A percentile compares a stretch with the other conserved stretches of the same genome.
These are phyloP conservation scores for Xyrichtys novacula DNA, from an alignment of 2,797 vertebrate species.

Conservation along the genomic window DNA sequence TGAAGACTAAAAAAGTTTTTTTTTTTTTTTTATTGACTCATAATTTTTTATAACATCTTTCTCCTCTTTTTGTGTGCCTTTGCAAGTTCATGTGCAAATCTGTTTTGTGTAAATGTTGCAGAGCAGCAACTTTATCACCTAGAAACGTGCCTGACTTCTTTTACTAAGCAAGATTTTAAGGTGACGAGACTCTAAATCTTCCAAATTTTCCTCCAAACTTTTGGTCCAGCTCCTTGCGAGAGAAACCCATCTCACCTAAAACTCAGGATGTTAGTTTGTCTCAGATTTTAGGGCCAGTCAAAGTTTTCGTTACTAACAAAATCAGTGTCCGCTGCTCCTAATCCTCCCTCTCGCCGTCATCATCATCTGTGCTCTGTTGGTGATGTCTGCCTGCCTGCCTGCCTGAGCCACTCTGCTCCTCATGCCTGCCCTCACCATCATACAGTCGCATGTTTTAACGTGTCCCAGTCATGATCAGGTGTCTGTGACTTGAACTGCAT, in stretches of 20 bases:
- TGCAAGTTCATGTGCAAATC: no score
- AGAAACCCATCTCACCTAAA: not conserved
- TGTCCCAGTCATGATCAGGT: constrained; percentile 7
- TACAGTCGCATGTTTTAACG: constrained; percentile 59
- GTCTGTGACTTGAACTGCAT: constrained; percentile 9
- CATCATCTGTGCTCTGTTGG: constrained; percentile 75
- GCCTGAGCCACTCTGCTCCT: constrained; percentile 88
- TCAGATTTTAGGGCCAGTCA: constrained; percentile 8
- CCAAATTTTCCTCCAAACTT: not conserved
- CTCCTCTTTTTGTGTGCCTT: no score
- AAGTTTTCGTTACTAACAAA: constrained; percentile 62
- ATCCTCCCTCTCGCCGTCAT: constrained; percentile 45
- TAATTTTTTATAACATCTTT: no score
- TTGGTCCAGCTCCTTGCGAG: not conserved
- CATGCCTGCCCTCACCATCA: constrained; percentile 79
- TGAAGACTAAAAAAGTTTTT: no score
- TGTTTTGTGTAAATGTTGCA: no score
- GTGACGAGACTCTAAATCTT: no score
- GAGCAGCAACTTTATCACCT: no score
- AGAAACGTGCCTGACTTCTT: no score
- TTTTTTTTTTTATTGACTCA: no score
- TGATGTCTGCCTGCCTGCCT: constrained; percentile 89
- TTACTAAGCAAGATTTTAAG: no score
- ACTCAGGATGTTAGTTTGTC: not conserved
- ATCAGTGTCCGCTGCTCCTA: constrained; percentile 23